Evolutionary conservation across 2,888 invertebrate species (phyloP).

Genomic region (Phymatocera aterrima): DNA sequence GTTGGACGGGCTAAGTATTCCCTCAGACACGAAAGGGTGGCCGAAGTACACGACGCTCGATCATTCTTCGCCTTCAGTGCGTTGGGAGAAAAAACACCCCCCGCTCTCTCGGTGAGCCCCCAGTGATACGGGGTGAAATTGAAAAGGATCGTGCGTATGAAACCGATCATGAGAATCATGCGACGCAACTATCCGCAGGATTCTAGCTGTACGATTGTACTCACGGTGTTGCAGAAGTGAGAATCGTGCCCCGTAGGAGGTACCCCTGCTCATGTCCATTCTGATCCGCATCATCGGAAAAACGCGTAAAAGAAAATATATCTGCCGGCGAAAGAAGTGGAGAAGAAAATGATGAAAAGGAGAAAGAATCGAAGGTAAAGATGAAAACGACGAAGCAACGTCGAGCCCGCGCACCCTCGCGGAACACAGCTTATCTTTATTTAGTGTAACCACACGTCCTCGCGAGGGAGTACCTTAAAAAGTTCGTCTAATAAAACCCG

Average conservation of each 20-base stretch:
- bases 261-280: too few species aligned
- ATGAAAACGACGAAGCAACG: not conserved
- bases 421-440: conserved; percentile 66
- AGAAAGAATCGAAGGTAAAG: not conserved
- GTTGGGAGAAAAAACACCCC: not conserved
- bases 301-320: too few species aligned
- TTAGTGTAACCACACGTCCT: conserved; percentile 59
- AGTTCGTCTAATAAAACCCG: conserved; percentile 70
- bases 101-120: not conserved
- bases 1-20: not conserved
- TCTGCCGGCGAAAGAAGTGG: not conserved
- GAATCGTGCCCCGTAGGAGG: too few species aligned
- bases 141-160: not conserved
- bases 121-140: not conserved
- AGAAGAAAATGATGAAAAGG: not conserved
- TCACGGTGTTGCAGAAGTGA: too few species aligned
- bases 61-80: conserved; percentile 34
- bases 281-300: too few species aligned
- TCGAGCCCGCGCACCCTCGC: conserved; percentile 3
- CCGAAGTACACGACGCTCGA: conserved; percentile 24
- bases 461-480: conserved; percentile 64
- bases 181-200: not conserved
- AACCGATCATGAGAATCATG: not conserved
- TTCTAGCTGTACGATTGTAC: too few species aligned
- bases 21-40: not conserved